Conservation (phyloP, 2,888 invertebrate genomes). For the Carcina quercana region DNA sequence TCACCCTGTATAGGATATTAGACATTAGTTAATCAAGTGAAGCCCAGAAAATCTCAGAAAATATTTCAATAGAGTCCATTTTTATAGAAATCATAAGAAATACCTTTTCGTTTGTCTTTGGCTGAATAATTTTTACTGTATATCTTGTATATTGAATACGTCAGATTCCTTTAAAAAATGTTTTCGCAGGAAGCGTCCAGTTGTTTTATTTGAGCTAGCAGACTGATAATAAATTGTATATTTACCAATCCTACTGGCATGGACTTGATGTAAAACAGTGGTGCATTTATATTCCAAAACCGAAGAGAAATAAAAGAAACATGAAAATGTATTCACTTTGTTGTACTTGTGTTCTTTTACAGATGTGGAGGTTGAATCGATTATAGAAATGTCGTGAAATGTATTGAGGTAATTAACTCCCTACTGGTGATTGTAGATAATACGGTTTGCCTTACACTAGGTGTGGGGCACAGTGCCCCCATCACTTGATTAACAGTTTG, state of each 20-base stretch:
- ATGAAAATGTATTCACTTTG: slow-evolving; percentile 65
- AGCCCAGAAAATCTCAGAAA: no score
- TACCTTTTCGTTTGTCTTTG: no score
- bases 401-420: slow-evolving; percentile 74
- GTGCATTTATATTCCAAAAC: slow-evolving; percentile 46
- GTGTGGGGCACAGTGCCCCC: slow-evolving; percentile 23
- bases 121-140: no score
- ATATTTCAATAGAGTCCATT: no score
- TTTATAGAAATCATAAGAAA: no score
- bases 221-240: background rate
- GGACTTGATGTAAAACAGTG: slow-evolving; percentile 72
- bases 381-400: slow-evolving; percentile 72
- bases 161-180: no score
- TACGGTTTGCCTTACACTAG: slow-evolving; percentile 51
- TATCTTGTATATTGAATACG: no score
- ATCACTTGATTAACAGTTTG: slow-evolving; percentile 40
- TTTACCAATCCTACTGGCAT: slow-evolving; percentile 32
- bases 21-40: no score
- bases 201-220: no score
- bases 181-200: no score
- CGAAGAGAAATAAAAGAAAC: slow-evolving; percentile 20
- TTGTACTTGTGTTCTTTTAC: slow-evolving; percentile 75
- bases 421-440: slow-evolving; percentile 70
- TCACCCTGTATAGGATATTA: background rate
- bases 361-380: slow-evolving; percentile 73